Conservation (phyloP, 2,797 vertebrate genomes). For the Molossus alvarezi region DNA sequence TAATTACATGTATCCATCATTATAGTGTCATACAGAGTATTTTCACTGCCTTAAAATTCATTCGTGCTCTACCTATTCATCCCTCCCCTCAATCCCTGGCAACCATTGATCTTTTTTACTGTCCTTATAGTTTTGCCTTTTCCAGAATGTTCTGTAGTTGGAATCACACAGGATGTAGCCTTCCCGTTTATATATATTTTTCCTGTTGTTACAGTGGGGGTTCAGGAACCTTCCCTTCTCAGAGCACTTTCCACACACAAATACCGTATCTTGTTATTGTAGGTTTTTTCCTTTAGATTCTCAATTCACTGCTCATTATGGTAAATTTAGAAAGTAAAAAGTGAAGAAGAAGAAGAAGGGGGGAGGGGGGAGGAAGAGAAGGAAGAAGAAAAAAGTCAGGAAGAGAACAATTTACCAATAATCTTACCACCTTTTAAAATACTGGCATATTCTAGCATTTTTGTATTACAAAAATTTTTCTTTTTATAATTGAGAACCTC, state of each 20-base stretch:
- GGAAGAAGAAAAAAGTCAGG: neutral
- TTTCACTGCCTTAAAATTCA: neutral
- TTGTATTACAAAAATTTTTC: neutral
- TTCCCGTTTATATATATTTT: neutral
- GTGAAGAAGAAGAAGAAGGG: neutral
- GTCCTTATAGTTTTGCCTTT: neutral
- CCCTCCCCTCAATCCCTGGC: neutral
- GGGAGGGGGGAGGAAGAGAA: no score
- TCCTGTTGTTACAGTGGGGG: neutral
- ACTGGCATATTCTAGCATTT: neutral
- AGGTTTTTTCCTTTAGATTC: slow-evolving; percentile 35
- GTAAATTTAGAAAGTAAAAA: slow-evolving; percentile 35
- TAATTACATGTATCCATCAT: neutral
- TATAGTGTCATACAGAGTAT: neutral
- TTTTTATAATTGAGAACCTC: neutral
- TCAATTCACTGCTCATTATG: neutral
- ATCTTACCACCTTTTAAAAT: neutral
- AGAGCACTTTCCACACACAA: neutral
- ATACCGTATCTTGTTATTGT: neutral
- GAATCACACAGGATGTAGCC: neutral
- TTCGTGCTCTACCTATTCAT: neutral
- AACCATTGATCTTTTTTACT: neutral
- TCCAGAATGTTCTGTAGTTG: neutral
- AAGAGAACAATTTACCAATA: neutral
- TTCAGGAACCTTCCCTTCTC: neutral